Evolutionary conservation across 37 sponge, comb jelly and placozoan species (phyloP), one percentile per base, ranked within the genome.

Genomic region (Amphimedon queenslandica): DNA sequence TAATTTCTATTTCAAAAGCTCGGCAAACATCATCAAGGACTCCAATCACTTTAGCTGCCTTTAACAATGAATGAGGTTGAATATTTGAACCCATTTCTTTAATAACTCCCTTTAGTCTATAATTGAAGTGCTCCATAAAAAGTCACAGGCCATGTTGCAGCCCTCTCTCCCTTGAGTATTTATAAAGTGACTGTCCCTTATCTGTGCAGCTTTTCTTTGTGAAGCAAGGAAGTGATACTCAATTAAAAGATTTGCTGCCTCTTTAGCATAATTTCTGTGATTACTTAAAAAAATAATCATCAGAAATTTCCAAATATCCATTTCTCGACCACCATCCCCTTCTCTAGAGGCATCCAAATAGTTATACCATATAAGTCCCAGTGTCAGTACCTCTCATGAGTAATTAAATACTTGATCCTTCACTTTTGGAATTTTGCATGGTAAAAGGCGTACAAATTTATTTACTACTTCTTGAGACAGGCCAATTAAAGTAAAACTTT

Each of bases 141-240:
- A 56, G 38, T 74, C 74, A 37, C 63, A 58, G n/a, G 40, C 6
- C 16, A 74, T 74, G 41, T 58, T 74, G 27, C n/a, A 3, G n/a
- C 74, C 74, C 25, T 37, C 41, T 33, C 38, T 31, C 13, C 74
- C 74, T 29, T 30, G 28, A 20, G 60, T 37, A 73, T 73, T 73
- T 16, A 73, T 35, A 73, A 57, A 73, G 5, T 61, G 13, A 20
- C 37, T 51, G 39, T 55, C 36, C 33, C 56, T 6, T 39, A 73
- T 37, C 32, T 73, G 60, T 30, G 23, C 2, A 3, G 38, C 61
- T 5, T 29, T 31, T n/a, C 37, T n/a, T 11, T 55, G 40, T 3
- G 60, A 28, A 10, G 31, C 38, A 29, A 69, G 23, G 58, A 8
- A 36, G n/a, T 57, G 23, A 2, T 13, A 10, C 20, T 73, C 39